These are phyloP conservation scores for Phrynocephalus vlangalii DNA, from an alignment of 2,797 vertebrate species.

Conservation along the genomic window DNA sequence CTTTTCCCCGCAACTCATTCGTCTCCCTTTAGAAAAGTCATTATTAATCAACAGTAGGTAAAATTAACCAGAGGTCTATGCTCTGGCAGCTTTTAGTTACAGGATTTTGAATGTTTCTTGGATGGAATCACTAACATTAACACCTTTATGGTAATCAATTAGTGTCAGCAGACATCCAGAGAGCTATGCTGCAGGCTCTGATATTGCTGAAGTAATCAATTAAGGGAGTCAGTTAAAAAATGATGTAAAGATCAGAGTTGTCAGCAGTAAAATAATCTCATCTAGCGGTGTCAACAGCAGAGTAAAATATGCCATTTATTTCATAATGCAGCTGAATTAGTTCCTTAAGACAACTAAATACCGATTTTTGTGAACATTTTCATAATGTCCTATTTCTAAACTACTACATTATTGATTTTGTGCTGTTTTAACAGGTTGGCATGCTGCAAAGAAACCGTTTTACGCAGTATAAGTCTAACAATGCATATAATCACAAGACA, in stretches of 20 bases:
- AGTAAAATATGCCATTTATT: conserved; percentile 57
- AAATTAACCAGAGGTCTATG: conserved; percentile 64
- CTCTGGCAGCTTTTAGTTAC: conserved; percentile 71
- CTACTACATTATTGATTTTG: conserved; percentile 20
- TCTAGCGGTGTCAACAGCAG: conserved; percentile 61
- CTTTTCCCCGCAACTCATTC: conserved; percentile 48
- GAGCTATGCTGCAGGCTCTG: conserved; percentile 71
- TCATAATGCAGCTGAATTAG: conserved; percentile 44
- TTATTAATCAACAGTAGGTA: conserved; percentile 64
- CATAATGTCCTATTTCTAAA: conserved; percentile 31
- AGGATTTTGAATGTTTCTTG: conserved; percentile 71
- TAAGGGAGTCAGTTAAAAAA: conserved; percentile 73
- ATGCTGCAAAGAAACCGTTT: conserved; percentile 12
- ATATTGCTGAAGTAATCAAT: conserved; percentile 75
- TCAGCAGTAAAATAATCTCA: conserved; percentile 76
- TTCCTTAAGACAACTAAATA: conserved; percentile 40
- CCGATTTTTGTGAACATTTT: conserved; percentile 28
- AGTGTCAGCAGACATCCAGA: conserved; percentile 73
- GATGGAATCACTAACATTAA: conserved; percentile 76
- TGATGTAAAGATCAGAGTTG: conserved; percentile 75
- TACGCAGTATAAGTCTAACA: not conserved
- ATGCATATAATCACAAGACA: conserved; percentile 7
- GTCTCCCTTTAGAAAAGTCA: conserved; percentile 54
- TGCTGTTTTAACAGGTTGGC: conserved; percentile 4
- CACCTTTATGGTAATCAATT: conserved; percentile 72